Evolutionary conservation across 2,888 invertebrate species (phyloP).

Genomic region (Homarus gammarus): DNA sequence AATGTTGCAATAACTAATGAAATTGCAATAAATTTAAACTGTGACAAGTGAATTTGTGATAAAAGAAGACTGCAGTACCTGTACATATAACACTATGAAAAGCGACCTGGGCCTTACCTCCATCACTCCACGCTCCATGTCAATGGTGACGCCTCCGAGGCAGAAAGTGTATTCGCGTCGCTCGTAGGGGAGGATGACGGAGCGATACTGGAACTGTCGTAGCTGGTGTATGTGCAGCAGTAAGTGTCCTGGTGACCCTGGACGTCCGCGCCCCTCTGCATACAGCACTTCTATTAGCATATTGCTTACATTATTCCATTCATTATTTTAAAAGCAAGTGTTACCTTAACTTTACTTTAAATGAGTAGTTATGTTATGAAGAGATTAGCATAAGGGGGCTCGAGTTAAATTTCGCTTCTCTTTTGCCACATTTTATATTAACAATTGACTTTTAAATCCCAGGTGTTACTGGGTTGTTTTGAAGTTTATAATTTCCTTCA

Average conservation of each 20-base stretch:
- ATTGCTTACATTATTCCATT: background rate
- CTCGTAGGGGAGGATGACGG: constrained; percentile 71
- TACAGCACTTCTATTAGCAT: background rate
- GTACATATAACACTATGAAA: background rate
- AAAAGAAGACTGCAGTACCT: too few species aligned
- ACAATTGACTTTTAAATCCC: background rate
- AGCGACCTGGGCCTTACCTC: constrained; percentile 42
- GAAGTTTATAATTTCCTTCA: background rate
- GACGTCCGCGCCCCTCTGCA: constrained; percentile 64
- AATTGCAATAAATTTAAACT: too few species aligned
- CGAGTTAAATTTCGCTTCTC: background rate
- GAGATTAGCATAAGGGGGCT: constrained; percentile 23
- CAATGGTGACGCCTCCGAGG: constrained; percentile 72
- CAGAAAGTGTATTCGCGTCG: constrained; percentile 72
- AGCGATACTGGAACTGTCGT: constrained; percentile 68
- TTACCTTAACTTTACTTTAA: background rate
- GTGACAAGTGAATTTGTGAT: too few species aligned
- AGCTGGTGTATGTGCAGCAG: constrained; percentile 69
- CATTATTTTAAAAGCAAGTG: background rate
- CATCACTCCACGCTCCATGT: constrained; percentile 71
- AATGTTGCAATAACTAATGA: too few species aligned
- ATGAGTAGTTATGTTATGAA: constrained; percentile 12
- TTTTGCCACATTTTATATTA: background rate
- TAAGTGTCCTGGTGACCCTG: constrained; percentile 71
- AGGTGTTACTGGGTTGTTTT: background rate